Evolutionary conservation across 2,113 vertebrate species (phyloP), one percentile per base, ranked within the genome.

Genomic region (Gallinago paraguaiae): DNA sequence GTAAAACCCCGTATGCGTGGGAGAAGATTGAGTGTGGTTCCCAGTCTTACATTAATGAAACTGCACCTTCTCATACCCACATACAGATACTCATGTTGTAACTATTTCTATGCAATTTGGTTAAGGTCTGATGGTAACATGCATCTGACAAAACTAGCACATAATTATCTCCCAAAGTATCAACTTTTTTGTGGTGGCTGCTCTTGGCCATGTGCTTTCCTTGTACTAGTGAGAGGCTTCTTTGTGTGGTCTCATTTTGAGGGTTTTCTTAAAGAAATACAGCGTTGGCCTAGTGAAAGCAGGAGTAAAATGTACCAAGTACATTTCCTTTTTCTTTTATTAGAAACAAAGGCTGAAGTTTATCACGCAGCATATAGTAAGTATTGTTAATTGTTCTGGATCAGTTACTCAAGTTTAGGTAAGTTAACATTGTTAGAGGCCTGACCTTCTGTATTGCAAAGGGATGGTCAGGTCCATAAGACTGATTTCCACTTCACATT

Each of bases 211-310:
- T 10, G 54, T 39, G 11, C 11, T 83, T 68, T 31, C 33, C 54
- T 67, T 31, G 2, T 22, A 13, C 64, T 33, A 15, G 6, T 27
- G 50, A 50, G 59, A 27, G 6, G 7, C 8, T 17, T 77, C 37
- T 54, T 87, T 20, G 3, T 1, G 0, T 28, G 10, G 5, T 53
- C 37, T 60, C 8, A 0, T 33, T 45, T 33, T 17, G 35, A 61
- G n/a, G 60, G 10, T 7, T 9, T 60, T 57, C 51, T 37, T n/a
- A 54, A 51, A 63, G 72, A 50, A 83, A 30, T 39, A 4, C 17
- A 30, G 28, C 7, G 3, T 14, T 57, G 6, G 17, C 19, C 20
- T 56, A 43, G 9, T 9, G 20, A 60, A 74, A 31, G 10, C 10
- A 41, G 13, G n/a, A 59, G 15, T 45, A 22, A 20, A 77, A 85